phyloP scores from a whole-genome alignment of 2,888 invertebrate species.

The Cerastis leucographa region DNA sequence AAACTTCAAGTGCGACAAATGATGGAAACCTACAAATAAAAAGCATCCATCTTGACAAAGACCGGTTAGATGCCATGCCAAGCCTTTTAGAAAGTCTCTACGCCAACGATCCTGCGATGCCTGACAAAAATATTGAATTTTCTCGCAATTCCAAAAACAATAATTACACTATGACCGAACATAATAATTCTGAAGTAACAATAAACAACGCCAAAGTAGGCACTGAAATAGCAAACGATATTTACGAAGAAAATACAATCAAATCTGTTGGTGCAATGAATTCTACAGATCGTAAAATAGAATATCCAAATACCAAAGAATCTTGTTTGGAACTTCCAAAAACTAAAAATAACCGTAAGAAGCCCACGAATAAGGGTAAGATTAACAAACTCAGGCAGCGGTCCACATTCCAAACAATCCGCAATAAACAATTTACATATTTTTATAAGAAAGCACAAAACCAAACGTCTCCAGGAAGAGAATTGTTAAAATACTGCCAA shows the following conservation, averaged over 20 bases:
- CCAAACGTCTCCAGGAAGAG: constrained; percentile 45
- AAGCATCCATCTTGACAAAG: constrained; percentile 33
- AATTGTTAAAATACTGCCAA: constrained; percentile 72
- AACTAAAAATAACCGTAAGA: constrained; percentile 24
- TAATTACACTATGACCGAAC: constrained; percentile 73
- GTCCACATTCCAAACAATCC: constrained; percentile 48
- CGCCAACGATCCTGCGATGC: constrained; percentile 66
- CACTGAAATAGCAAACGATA: constrained; percentile 10
- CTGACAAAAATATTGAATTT: constrained; percentile 59
- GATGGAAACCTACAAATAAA: constrained; percentile 30
- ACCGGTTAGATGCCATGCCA: constrained; percentile 66
- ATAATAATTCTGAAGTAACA: constrained; percentile 15
- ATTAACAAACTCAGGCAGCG: constrained; percentile 46
- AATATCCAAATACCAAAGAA: constrained; percentile 42
- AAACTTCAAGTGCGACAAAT: constrained; percentile 57
- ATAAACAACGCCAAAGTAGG: constrained; percentile 26
- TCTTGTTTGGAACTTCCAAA: constrained; percentile 11
- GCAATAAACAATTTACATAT: constrained; percentile 69
- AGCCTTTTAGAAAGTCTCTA: constrained; percentile 77
- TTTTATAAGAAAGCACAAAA: constrained; percentile 69
- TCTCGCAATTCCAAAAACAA: constrained; percentile 52
- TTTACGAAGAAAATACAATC: constrained; percentile 50
- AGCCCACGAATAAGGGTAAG: constrained; percentile 24
- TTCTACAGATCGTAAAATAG: constrained; percentile 58
- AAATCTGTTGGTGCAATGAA: constrained; percentile 64